These are phyloP conservation scores for Atlantisia rogersi DNA, from an alignment of 2,113 vertebrate genomes.

Conservation along the genomic window DNA sequence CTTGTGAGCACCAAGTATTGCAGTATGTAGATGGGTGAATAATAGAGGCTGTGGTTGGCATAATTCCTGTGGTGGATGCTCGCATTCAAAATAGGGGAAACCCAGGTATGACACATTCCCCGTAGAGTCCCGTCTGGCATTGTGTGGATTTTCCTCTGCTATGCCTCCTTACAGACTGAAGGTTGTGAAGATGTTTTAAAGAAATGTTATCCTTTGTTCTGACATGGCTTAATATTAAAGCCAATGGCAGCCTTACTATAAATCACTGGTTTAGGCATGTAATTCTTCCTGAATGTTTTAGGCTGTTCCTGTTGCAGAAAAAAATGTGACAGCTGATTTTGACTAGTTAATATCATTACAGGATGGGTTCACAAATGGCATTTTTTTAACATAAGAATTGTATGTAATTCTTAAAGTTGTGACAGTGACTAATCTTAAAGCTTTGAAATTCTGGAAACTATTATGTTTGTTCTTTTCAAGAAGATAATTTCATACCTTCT, in stretches of 20 bases:
- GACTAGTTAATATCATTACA: neutral
- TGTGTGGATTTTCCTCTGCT: slow-evolving; percentile 1
- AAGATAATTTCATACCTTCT: neutral
- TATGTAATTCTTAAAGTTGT: neutral
- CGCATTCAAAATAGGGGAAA: neutral
- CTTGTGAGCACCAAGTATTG: neutral
- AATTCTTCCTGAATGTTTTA: neutral
- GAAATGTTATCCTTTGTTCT: neutral
- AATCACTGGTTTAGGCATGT: neutral
- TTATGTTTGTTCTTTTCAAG: neutral
- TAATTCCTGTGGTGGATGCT: slow-evolving; percentile 26
- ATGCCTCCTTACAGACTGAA: neutral
- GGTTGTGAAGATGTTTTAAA: neutral
- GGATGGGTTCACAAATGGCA: neutral
- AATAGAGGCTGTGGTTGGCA: neutral
- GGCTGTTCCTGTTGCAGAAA: neutral
- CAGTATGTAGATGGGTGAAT: neutral
- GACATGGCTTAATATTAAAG: neutral
- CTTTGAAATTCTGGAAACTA: neutral
- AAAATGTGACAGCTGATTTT: neutral
- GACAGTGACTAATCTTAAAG: neutral
- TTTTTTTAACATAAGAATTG: neutral
- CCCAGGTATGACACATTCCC: neutral
- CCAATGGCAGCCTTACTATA: neutral
- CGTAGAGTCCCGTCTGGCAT: neutral